Percentiles rank a stretch among this genome's conserved stretches.
Evolutionary conservation across 2,888 invertebrate genomes (phyloP).

Genomic region (Marronus borbonicus): DNA sequence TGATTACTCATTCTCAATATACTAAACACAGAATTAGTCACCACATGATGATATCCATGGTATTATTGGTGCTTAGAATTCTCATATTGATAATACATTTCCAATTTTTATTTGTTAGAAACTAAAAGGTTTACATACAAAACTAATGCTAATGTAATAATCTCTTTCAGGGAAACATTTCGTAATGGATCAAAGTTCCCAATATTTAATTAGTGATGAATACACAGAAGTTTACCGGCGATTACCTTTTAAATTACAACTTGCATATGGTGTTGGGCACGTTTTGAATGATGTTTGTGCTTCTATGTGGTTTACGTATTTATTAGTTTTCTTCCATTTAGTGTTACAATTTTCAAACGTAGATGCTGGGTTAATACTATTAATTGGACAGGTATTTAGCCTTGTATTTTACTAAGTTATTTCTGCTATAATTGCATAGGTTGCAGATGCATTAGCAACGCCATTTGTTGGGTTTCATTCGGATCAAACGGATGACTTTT

Average conservation of each 20-base stretch:
- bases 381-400: slow-evolving; percentile 83
- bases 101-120: background rate
- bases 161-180: slow-evolving; percentile 4
- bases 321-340: slow-evolving; percentile 85
- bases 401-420: slow-evolving; percentile 77
- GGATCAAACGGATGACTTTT: slow-evolving; percentile 80
- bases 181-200: slow-evolving; percentile 59
- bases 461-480: slow-evolving; percentile 91
- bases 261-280: slow-evolving; percentile 87
- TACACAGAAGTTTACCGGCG: slow-evolving; percentile 72
- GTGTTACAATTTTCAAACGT: slow-evolving; percentile 75
- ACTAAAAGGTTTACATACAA: background rate
- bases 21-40: slow-evolving; percentile 15
- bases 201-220: slow-evolving; percentile 65
- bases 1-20: background rate
- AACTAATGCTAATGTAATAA: background rate
- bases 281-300: slow-evolving; percentile 94
- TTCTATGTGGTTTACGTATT: slow-evolving; percentile 96
- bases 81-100: background rate
- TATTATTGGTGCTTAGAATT: background rate
- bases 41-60: slow-evolving; percentile 12
- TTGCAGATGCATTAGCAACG: slow-evolving; percentile 91
- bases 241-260: slow-evolving; percentile 67
- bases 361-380: slow-evolving; percentile 78
- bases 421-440: slow-evolving; percentile 56